These are phyloP conservation scores for Odocoileus virginianus DNA, from an alignment of 2,113 vertebrate species.

Conservation along the genomic window DNA sequence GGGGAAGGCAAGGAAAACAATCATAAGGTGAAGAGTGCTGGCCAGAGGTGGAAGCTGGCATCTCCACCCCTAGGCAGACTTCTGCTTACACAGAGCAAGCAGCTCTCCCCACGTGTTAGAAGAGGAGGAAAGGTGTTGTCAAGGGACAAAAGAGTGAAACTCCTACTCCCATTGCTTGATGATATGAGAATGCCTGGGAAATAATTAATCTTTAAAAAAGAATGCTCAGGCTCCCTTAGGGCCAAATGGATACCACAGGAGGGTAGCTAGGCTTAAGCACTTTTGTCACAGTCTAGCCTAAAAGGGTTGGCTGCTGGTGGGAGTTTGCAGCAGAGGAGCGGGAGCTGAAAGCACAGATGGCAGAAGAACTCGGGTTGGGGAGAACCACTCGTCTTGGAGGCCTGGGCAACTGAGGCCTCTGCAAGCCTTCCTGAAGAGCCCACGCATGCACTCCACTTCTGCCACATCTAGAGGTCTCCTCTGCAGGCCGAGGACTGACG, in stretches of 20 bases:
- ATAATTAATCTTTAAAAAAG: neutral
- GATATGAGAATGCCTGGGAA: neutral
- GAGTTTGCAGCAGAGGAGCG: neutral
- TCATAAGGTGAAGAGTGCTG: neutral
- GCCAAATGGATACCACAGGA: neutral
- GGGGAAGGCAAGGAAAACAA: neutral
- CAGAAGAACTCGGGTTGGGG: neutral
- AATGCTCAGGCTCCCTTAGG: neutral
- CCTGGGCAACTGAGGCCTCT: neutral
- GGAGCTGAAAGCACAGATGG: neutral
- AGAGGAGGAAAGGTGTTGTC: neutral
- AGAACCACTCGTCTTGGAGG: neutral
- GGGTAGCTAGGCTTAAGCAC: neutral
- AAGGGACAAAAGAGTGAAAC: neutral
- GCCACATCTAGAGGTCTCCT: neutral
- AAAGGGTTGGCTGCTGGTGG: neutral
- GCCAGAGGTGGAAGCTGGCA: neutral
- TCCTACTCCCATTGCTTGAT: neutral
- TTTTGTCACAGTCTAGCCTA: neutral
- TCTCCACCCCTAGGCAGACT: neutral
- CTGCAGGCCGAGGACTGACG: accelerated
- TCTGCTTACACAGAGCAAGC: neutral
- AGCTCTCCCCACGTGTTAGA: neutral
- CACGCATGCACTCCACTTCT: neutral
- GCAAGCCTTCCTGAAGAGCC: neutral